Conservation (phyloP, 2,888 invertebrate species). For the Aphodius granarius region DNA sequence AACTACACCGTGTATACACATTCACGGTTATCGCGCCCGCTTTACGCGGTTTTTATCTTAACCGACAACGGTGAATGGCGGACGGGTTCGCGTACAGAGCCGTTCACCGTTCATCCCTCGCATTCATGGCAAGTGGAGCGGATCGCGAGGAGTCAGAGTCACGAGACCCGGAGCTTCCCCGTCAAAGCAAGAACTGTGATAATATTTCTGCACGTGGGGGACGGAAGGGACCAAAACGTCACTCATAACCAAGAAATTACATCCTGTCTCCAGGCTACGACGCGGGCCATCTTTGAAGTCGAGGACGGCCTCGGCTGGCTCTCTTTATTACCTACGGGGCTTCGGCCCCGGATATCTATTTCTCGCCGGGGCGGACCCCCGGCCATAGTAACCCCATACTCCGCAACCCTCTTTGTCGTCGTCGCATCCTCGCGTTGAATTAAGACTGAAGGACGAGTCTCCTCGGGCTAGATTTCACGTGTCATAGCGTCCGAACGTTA, state of each 20-base stretch:
- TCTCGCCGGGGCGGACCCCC: not conserved
- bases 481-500: not conserved
- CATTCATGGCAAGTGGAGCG: not conserved
- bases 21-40: not conserved
- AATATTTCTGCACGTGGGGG: conserved; percentile 22
- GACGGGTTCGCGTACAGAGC: not conserved
- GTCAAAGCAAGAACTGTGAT: conserved; percentile 24
- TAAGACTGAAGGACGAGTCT: not conserved
- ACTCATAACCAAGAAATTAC: conserved; percentile 28
- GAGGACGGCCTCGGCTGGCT: not conserved
- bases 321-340: conserved; percentile 17
- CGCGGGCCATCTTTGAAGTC: conserved; percentile 23
- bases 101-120: not conserved
- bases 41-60: not conserved
- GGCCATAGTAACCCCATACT: no score
- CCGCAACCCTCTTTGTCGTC: not conserved
- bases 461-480: not conserved
- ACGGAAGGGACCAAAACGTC: conserved; percentile 26
- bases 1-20: not conserved
- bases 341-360: conserved; percentile 16
- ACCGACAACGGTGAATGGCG: not conserved
- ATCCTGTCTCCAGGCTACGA: conserved; percentile 23
- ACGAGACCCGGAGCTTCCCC: not conserved
- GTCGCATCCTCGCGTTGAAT: not conserved
- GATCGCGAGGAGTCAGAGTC: not conserved